phyloP scores from a whole-genome alignment of 92 coral and sea anemone species.

The Montipora capitata region DNA sequence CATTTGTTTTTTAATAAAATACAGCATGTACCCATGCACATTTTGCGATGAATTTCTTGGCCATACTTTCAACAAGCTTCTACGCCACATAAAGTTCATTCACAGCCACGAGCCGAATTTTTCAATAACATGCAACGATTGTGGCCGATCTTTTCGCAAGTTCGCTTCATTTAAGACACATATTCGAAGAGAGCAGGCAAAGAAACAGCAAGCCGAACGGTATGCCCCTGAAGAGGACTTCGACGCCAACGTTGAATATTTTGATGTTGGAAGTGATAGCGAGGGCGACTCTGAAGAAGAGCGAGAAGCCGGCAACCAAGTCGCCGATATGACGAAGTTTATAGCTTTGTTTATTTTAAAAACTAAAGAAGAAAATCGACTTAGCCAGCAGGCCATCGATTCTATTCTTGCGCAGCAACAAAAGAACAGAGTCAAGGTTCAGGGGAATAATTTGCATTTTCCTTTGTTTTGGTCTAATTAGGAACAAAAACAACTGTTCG shows the following conservation, averaged over 20 bases:
- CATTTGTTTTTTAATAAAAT: too few relatives aligned
- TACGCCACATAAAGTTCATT: background rate
- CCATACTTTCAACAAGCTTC: constrained; percentile 49
- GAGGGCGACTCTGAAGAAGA: background rate
- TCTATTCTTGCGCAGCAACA: constrained; percentile 65
- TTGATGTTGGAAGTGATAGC: background rate
- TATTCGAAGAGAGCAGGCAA: constrained; percentile 16
- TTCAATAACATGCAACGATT: constrained; percentile 63
- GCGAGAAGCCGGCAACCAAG: constrained; percentile 42
- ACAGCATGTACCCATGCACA: constrained; percentile 45
- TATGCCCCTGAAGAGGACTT: background rate
- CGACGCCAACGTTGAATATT: constrained; percentile 1
- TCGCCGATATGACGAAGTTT: constrained; percentile 62
- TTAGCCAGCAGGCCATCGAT: constrained; percentile 64
- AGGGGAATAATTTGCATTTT: too few relatives aligned
- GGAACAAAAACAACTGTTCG: too few relatives aligned
- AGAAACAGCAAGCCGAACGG: too few relatives aligned
- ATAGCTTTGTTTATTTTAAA: constrained; percentile 69
- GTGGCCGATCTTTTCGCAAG: constrained; percentile 59
- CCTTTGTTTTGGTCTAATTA: too few relatives aligned
- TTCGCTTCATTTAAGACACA: constrained; percentile 80
- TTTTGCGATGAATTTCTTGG: constrained; percentile 47
- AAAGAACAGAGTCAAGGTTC: too few relatives aligned
- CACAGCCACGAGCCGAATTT: constrained; percentile 14
- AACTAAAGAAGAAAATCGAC: constrained; percentile 28